Base-by-base conservation (phyloP, 2,888 invertebrate genomes). In the Pilophorus perplexus region DNA sequence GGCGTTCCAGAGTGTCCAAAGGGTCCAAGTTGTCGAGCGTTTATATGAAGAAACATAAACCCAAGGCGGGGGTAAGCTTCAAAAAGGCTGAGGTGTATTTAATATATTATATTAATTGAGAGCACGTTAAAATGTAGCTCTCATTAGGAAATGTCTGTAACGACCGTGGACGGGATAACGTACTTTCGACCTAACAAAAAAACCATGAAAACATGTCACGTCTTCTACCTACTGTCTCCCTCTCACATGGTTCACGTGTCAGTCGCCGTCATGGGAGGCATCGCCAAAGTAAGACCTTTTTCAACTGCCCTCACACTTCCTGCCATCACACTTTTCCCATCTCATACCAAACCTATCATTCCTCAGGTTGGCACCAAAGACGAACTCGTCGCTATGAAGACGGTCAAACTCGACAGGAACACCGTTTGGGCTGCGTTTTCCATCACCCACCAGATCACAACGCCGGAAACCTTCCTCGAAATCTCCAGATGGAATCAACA, bases 341-440 rank as follows among this genome's bases (percentile, higher is more conserved):
- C 6, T 5, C n/a, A n/a, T 16, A 5, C 6, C 16, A 14, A 42
- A 5, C 16, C 5, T 42, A 10, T 42, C 12, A 6, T 42, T 42
- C 12, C 16, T 18, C 37, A 64, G 64, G 50, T 64, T n/a, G 48
- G 38, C 33, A 64, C 50, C 14, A 64, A 64, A 37, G 38, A 28
- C 16, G 48, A 64, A 50, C 18, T 33, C 3, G 50, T 50, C 6
- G 48, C 64, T 1, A 4, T 50, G 37, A 48, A 20, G 16, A 38
- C 37, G 8, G 22, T 64, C 18, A n/a, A 8, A 20, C 3, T 50
- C 20, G 50, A 64, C 22, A 3, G 28, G n/a, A 20, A 23, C 25
- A 38, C 50, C 6, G 6, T 6, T n/a, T 50, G 48, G 50, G 64
- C 50, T 6, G 48, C 64, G 1, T 64, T 64, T 50, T 64, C 64